Evolutionary conservation across 92 coral and sea anemone genomes (phyloP).

Genomic region (Heliopora coerulea): DNA sequence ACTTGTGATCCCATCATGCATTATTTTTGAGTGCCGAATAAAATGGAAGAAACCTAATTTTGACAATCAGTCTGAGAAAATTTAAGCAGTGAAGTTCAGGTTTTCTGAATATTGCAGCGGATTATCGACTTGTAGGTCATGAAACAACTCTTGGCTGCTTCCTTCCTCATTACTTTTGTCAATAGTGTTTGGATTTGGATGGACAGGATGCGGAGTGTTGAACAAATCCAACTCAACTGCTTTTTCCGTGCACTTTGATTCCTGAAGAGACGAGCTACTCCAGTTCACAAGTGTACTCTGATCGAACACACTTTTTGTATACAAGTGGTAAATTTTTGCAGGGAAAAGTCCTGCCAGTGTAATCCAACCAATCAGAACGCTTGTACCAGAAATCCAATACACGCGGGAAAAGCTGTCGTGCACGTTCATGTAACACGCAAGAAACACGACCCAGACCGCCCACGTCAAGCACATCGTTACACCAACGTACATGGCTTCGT

Average conservation of each 20-base stretch:
- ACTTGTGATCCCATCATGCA: too few species aligned
- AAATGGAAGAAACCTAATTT: too few species aligned
- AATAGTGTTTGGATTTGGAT: too few species aligned
- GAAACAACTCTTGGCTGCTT: too few species aligned
- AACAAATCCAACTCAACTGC: not conserved
- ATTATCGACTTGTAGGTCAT: too few species aligned
- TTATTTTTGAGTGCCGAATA: too few species aligned
- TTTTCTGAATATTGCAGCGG: too few species aligned
- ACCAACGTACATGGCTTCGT: constrained; percentile 83
- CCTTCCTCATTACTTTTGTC: too few species aligned
- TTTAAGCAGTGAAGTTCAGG: too few species aligned
- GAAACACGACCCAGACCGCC: constrained; percentile 75
- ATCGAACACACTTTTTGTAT: constrained; percentile 10
- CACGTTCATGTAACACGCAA: constrained; percentile 71
- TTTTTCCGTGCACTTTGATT: not conserved
- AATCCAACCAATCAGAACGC: constrained; percentile 68
- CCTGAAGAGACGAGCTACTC: not conserved
- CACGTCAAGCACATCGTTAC: constrained; percentile 76
- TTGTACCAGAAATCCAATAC: constrained; percentile 50
- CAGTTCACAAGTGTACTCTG: not conserved
- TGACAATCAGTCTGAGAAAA: too few species aligned
- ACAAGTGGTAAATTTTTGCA: constrained; percentile 53
- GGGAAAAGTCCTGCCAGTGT: constrained; percentile 73
- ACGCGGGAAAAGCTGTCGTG: constrained; percentile 60
- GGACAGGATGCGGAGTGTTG: too few species aligned